These are phyloP conservation scores for Hyperoplus lanceolatus DNA, from an alignment of 2,797 vertebrate species.

Conservation along the genomic window DNA sequence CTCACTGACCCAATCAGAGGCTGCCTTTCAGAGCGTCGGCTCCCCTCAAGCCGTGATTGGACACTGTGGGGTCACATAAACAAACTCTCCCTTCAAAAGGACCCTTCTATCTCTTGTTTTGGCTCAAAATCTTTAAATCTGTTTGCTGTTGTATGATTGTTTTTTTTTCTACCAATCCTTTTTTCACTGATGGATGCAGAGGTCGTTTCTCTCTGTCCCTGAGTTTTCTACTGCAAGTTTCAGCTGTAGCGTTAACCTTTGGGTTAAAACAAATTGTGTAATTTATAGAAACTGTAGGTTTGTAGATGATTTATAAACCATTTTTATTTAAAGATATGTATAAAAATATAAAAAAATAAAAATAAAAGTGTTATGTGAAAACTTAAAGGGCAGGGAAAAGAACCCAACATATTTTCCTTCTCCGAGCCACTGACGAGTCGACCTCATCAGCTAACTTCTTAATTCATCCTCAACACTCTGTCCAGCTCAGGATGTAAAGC, in stretches of 20 bases:
- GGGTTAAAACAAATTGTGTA: slow-evolving; percentile 63
- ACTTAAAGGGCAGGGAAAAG: slow-evolving; percentile 48
- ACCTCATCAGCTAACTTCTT: slow-evolving; percentile 47
- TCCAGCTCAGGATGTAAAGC: slow-evolving; percentile 2
- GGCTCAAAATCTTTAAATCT: slow-evolving; percentile 51
- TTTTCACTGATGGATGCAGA: slow-evolving; percentile 71
- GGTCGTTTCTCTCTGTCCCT: slow-evolving; percentile 39
- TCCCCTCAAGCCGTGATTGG: slow-evolving; percentile 29
- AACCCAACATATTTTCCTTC: slow-evolving; percentile 49
- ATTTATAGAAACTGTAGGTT: slow-evolving; percentile 77
- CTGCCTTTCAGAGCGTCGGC: slow-evolving; percentile 26
- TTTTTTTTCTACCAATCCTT: slow-evolving; percentile 75
- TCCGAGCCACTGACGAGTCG: slow-evolving; percentile 31
- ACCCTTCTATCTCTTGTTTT: slow-evolving; percentile 55
- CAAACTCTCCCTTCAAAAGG: slow-evolving; percentile 39
- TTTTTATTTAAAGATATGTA: slow-evolving; percentile 75
- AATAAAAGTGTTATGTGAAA: slow-evolving; percentile 49
- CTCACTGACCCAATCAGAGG: slow-evolving; percentile 44
- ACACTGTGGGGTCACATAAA: slow-evolving; percentile 46
- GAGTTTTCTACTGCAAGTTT: slow-evolving; percentile 76
- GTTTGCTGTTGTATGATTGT: slow-evolving; percentile 71
- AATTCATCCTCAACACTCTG: slow-evolving; percentile 40
- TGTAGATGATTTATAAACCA: slow-evolving; percentile 75
- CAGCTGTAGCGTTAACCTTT: slow-evolving; percentile 52
- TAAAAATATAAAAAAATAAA: too few species aligned